Conservation (phyloP, 2,113 vertebrate genomes). For the Rhinoptilus africanus region DNA sequence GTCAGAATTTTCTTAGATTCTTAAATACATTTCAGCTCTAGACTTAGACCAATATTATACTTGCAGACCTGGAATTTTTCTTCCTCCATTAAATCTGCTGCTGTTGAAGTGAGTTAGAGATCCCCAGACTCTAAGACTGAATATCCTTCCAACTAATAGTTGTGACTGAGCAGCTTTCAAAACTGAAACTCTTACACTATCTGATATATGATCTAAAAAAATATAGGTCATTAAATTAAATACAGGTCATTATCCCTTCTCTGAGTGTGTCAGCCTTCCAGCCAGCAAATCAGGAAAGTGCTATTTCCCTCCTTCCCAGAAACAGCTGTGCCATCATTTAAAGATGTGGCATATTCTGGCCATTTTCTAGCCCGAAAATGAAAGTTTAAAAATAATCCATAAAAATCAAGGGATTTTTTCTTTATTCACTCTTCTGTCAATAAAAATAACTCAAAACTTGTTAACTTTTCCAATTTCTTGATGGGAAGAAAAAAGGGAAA, state of each 20-base stretch:
- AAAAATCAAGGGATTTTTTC: accelerated
- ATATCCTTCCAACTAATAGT: not conserved
- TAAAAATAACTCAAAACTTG: not conserved
- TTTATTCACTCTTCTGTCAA: not conserved
- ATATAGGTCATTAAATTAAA: too few species aligned
- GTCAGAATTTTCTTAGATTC: not conserved
- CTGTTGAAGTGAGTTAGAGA: not conserved
- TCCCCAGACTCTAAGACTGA: not conserved
- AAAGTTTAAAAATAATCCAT: not conserved
- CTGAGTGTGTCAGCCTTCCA: not conserved
- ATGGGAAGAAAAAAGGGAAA: not conserved
- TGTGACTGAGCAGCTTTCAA: not conserved
- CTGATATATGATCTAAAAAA: not conserved
- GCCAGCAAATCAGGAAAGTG: not conserved
- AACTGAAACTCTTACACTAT: not conserved
- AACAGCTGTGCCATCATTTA: not conserved
- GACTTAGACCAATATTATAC: not conserved
- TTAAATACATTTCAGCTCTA: not conserved
- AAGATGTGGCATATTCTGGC: not conserved
- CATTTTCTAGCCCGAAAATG: not conserved
- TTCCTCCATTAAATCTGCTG: not conserved
- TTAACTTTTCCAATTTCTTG: not conserved
- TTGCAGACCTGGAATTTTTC: not conserved
- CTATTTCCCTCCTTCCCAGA: not conserved
- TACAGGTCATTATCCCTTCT: not conserved